These are phyloP conservation scores for Antennarius striatus DNA, from an alignment of 2,113 vertebrate species.

Conservation along the genomic window DNA sequence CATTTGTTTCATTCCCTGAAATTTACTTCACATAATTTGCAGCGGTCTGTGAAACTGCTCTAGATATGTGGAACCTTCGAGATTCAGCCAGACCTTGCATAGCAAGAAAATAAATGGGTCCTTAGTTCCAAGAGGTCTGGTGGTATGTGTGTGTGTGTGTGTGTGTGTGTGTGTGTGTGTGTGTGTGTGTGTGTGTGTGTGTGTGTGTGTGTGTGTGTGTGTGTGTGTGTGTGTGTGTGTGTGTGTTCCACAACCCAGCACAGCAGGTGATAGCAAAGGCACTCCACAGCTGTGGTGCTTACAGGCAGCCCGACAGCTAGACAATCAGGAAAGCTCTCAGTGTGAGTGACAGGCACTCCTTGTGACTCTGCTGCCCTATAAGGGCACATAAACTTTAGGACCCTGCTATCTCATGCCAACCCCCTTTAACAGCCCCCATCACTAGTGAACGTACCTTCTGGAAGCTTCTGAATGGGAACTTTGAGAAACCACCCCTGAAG, in stretches of 20 bases:
- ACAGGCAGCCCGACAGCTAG: constrained; percentile 34
- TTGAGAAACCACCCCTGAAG: constrained; percentile 70
- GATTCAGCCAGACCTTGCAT: constrained; percentile 15
- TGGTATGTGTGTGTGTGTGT: constrained; percentile 19
- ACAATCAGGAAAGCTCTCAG: constrained; percentile 57
- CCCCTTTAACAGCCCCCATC: constrained; percentile 21
- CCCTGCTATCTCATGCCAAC: constrained; percentile 28
- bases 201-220: constrained; percentile 18
- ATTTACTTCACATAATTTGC: no score
- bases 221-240: background rate
- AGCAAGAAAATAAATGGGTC: constrained; percentile 27
- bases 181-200: constrained; percentile 6
- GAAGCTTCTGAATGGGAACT: constrained; percentile 77
- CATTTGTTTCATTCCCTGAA: no score
- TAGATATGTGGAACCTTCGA: constrained; percentile 18
- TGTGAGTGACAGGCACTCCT: constrained; percentile 80
- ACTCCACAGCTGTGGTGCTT: constrained; percentile 63
- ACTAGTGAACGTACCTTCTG: constrained; percentile 71
- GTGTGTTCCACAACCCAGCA: constrained; percentile 11
- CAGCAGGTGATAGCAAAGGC: constrained; percentile 52
- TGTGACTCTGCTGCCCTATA: constrained; percentile 79
- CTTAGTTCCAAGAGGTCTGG: constrained; percentile 13
- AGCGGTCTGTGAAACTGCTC: background rate
- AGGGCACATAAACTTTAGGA: constrained; percentile 73
- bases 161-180: constrained; percentile 15